These are phyloP conservation scores for Malaclemys terrapin DNA, from an alignment of 2,113 vertebrate species.

Conservation along the genomic window DNA sequence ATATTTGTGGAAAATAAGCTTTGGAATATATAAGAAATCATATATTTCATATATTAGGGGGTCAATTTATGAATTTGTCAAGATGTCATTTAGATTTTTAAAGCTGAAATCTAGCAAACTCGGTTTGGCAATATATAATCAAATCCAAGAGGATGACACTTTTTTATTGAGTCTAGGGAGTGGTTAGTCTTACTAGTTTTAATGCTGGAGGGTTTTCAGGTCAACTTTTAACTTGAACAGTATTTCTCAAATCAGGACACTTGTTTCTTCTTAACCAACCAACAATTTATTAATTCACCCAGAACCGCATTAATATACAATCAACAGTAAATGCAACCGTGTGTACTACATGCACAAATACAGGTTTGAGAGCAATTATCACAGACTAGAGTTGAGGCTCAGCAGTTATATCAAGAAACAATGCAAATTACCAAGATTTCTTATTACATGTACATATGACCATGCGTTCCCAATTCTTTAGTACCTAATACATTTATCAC, in stretches of 20 bases:
- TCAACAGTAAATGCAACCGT: not conserved
- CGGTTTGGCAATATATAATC: not conserved
- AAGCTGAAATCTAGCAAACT: not conserved
- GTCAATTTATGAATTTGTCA: not conserved
- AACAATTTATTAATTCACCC: not conserved
- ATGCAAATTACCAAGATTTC: not conserved
- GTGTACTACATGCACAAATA: not conserved
- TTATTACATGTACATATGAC: not conserved
- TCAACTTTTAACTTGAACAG: not conserved
- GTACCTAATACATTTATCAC: not conserved
- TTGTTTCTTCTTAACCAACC: not conserved
- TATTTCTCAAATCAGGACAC: not conserved
- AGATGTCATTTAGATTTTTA: not conserved
- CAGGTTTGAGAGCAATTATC: not conserved
- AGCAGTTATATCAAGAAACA: not conserved
- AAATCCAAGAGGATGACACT: not conserved
- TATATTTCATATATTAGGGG: not conserved
- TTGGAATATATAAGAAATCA: not conserved
- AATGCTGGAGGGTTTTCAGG: not conserved
- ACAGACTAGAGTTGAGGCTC: not conserved
- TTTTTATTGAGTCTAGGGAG: not conserved
- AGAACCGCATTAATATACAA: not conserved
- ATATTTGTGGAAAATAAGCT: not conserved
- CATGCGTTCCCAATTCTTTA: not conserved
- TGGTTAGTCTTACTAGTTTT: not conserved